Evolutionary conservation across 1,140 invertebrate genomes (phyloP), one percentile per base, ranked within the genome.

Genomic region (Chrysopa pallens): DNA sequence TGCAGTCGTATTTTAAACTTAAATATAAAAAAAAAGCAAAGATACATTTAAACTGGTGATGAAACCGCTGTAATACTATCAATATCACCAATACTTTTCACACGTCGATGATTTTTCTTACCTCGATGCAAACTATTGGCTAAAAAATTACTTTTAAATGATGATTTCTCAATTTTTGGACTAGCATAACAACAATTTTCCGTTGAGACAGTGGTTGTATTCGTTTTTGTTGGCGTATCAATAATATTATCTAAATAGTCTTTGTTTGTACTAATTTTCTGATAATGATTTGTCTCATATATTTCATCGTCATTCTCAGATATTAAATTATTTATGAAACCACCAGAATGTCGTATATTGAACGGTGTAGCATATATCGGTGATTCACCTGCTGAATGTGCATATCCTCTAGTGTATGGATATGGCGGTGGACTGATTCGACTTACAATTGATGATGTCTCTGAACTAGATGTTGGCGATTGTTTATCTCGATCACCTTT

Each of bases 51-150:
- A 23, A 23, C 17, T 23, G 17, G 17, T 3, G 17, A 23, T n/a
- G 48, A 68, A 50, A 57, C 66, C 58, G 51, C 64, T 58, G 52
- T 55, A 47, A 73, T 64, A 42, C 70, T 66, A 29, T 80, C 76
- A 48, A 79, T 78, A 54, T 80, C 77, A 33, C 76, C 74, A 46
- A 79, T 80, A 46, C 76, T 80, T 49, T 78, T 78, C 12, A 80
- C 76, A 11, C 79, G 62, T 36, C 77, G 65, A 50, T 79, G 77
- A 44, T 72, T 66, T 41, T 68, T 63, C 43, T 56, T 51, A 14
- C 51, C 49, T 4, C 52, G 53, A 13, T 49, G 47, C 37, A 50
- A 35, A 45, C 47, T 51, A 7, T 49, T 47, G 6, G 37, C 50
- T 4, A 46, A 27, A 17, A 46, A 40, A 29, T 38, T 49, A 9